A percentile compares a stretch with the other conserved stretches of the same genome.
Conservation (phyloP, 2,113 vertebrate genomes). For the Eonycteris spelaea region DNA sequence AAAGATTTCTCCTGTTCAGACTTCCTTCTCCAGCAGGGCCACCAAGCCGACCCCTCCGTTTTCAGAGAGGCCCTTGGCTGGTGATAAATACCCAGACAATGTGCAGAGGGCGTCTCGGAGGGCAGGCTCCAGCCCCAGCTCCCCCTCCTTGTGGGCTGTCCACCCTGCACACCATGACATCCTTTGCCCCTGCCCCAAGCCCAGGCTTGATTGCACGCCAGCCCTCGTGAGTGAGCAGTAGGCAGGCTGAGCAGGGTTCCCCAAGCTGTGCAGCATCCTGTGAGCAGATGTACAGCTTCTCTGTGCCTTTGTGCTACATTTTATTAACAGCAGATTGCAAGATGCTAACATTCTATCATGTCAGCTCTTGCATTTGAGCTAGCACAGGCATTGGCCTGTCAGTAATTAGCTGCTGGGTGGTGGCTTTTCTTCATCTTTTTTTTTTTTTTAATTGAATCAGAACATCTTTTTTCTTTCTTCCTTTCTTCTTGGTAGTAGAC, state of each 20-base stretch:
- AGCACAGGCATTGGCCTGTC: conserved; percentile 70
- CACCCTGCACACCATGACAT: background rate
- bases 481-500: conserved; percentile 24
- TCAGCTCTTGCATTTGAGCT: conserved; percentile 72
- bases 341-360: conserved; percentile 66
- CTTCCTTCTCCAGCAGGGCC: background rate
- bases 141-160: background rate
- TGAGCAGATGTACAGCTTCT: conserved; percentile 71
- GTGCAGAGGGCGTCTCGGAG: background rate
- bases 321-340: conserved; percentile 74
- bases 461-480: conserved; percentile 8
- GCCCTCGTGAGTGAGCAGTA: background rate
- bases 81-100: rapidly evolving
- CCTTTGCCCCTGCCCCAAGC: background rate
- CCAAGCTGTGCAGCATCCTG: conserved; percentile 42
- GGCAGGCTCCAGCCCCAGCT: background rate
- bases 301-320: conserved; percentile 66
- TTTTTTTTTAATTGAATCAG: conserved; percentile 63
- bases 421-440: conserved; percentile 61
- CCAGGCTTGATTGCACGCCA: background rate
- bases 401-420: conserved; percentile 75
- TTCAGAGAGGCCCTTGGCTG: background rate
- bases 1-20: background rate
- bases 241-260: background rate
- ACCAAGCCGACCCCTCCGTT: background rate